These are phyloP conservation scores for Yponomeuta plumbellus DNA, from an alignment of 2,888 invertebrate species.

Conservation along the genomic window DNA sequence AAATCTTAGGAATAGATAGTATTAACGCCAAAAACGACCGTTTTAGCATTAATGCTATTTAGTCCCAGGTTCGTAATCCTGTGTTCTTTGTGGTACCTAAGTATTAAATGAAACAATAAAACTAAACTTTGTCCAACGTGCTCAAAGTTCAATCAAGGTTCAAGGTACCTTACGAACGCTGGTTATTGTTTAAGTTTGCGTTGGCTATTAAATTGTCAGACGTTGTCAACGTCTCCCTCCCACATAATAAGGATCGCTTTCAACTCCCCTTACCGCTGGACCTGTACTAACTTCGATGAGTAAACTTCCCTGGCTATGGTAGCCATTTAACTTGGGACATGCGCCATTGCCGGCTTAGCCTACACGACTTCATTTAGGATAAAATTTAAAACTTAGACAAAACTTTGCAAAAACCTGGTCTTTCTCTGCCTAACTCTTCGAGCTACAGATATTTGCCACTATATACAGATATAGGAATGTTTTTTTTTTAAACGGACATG, in stretches of 20 bases:
- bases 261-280: conserved; percentile 22
- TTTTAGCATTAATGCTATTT: no score
- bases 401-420: neutral
- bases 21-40: no score
- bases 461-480: no score
- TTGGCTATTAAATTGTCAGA: conserved; percentile 17
- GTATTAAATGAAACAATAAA: neutral
- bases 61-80: no score
- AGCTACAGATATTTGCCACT: no score
- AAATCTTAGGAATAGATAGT: no score
- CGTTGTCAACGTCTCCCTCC: conserved; percentile 12
- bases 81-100: no score
- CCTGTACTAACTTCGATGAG: conserved; percentile 53
- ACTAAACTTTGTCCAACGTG: neutral
- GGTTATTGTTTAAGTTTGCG: conserved; percentile 17
- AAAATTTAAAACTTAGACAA: neutral
- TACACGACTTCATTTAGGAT: neutral
- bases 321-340: conserved; percentile 15
- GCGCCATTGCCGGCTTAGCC: neutral
- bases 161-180: conserved; percentile 1
- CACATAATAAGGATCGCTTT: conserved; percentile 39
- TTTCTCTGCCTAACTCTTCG: no score
- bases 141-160: conserved; percentile 3
- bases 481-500: no score
- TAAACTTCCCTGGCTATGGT: conserved; percentile 46